Conservation (phyloP, 2,113 vertebrate genomes). For the Athene noctua region DNA sequence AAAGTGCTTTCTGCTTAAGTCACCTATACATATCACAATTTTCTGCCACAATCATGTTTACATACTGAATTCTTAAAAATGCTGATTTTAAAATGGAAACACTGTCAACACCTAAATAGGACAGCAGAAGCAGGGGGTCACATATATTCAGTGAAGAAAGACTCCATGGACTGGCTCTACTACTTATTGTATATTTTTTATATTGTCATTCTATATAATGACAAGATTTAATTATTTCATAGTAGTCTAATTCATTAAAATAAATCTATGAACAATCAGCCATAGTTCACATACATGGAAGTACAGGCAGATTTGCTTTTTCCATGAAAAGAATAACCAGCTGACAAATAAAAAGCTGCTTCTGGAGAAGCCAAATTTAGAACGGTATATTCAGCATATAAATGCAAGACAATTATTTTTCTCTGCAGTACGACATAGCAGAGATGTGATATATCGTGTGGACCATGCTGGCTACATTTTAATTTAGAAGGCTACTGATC, state of each 20-base stretch:
- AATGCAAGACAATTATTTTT: not conserved
- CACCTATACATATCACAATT: not conserved
- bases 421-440: not conserved
- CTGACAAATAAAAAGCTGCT: not conserved
- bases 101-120: not conserved
- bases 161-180: not conserved
- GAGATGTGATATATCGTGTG: not conserved
- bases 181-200: not conserved
- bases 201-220: not conserved
- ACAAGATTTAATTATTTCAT: not conserved
- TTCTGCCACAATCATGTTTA: not conserved
- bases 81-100: not conserved
- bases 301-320: not conserved
- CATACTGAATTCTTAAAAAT: not conserved
- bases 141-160: not conserved
- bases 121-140: not conserved
- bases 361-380: not conserved
- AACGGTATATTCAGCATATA: not conserved
- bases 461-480: not conserved
- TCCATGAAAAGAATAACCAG: not conserved
- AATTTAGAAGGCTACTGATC: not conserved
- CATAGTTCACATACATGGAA: not conserved
- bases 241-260: not conserved
- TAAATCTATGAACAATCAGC: not conserved
- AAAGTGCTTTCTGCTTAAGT: not conserved